These are phyloP conservation scores for Cassiopea andromeda DNA, from an alignment of 30 jellyfish, hydroid and myxozoan genomes.

Conservation along the genomic window DNA sequence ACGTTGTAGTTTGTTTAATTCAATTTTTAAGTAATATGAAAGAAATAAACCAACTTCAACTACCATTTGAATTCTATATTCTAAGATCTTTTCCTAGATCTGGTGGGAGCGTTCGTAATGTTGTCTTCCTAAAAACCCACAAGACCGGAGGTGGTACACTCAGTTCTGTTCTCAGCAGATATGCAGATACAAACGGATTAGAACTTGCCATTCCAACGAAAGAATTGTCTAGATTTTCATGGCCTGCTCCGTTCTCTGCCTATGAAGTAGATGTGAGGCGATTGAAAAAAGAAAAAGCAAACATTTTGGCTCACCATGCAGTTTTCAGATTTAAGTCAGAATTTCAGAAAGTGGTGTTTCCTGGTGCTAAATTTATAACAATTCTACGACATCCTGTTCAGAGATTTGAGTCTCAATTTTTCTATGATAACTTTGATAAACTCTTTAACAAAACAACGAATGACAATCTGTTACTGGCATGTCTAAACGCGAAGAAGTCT, in stretches of 20 bases:
- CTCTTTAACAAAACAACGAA: constrained; percentile 3
- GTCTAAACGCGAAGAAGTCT: constrained; percentile 2
- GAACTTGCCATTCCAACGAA: constrained; percentile 72
- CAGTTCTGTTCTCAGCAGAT: constrained; percentile 76
- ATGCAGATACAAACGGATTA: constrained; percentile 55
- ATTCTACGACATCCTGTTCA: constrained; percentile 79
- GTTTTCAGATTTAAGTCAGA: constrained; percentile 57
- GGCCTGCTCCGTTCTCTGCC: constrained; percentile 77
- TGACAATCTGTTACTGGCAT: constrained; percentile 43
- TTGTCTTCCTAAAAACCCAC: constrained; percentile 83
- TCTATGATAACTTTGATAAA: constrained; percentile 64
- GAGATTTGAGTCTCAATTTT: constrained; percentile 73
- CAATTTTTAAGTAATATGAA: no score
- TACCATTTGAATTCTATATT: neutral
- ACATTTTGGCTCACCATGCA: constrained; percentile 74
- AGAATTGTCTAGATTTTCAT: constrained; percentile 54
- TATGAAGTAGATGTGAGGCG: constrained; percentile 70
- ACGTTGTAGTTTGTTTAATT: no score
- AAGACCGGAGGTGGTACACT: constrained; percentile 87
- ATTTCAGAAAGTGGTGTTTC: constrained; percentile 55
- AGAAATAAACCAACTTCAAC: no score
- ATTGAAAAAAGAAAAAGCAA: constrained; percentile 60
- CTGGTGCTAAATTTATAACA: constrained; percentile 61
- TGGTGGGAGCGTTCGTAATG: constrained; percentile 13
- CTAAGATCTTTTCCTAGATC: neutral